Evolutionary conservation across 2,888 invertebrate genomes (phyloP).

Genomic region (Octodonta nipae): DNA sequence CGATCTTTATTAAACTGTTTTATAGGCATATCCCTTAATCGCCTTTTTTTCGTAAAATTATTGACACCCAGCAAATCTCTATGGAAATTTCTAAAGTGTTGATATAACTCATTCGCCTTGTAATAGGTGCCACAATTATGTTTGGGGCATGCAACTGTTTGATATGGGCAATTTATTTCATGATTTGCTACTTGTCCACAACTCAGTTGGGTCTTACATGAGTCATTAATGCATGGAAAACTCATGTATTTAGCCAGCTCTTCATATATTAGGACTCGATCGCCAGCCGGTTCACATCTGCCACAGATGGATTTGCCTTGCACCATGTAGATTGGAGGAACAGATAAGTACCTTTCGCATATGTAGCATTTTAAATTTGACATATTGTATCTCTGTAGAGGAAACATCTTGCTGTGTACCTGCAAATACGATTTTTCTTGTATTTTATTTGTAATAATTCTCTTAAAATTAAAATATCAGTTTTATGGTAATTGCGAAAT

Average conservation of each 20-base stretch:
- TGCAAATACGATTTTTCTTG: no score
- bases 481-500: no score
- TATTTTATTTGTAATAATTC: no score
- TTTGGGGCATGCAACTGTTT: slow-evolving; percentile 5
- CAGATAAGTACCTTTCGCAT: slow-evolving; percentile 6
- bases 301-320: slow-evolving; percentile 5
- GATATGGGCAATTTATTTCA: slow-evolving; percentile 6
- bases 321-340: slow-evolving; percentile 5
- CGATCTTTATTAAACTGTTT: slow-evolving; percentile 5
- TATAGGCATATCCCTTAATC: slow-evolving; percentile 2
- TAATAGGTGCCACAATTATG: slow-evolving; percentile 3
- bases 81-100: slow-evolving; percentile 5
- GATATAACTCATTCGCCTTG: slow-evolving; percentile 1
- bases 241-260: slow-evolving; percentile 8
- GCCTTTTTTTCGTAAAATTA: not conserved
- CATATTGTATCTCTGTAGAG: no score
- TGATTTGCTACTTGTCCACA: slow-evolving; percentile 6
- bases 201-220: slow-evolving; percentile 3
- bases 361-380: slow-evolving; percentile 4
- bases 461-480: no score
- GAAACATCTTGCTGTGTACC: no score
- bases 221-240: slow-evolving; percentile 6
- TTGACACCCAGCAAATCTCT: not conserved
- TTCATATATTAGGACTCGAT: slow-evolving; percentile 6
- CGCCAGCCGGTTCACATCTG: slow-evolving; percentile 4